These are phyloP conservation scores for Geophilus truncorum DNA, from an alignment of 2,888 invertebrate species.

Conservation along the genomic window DNA sequence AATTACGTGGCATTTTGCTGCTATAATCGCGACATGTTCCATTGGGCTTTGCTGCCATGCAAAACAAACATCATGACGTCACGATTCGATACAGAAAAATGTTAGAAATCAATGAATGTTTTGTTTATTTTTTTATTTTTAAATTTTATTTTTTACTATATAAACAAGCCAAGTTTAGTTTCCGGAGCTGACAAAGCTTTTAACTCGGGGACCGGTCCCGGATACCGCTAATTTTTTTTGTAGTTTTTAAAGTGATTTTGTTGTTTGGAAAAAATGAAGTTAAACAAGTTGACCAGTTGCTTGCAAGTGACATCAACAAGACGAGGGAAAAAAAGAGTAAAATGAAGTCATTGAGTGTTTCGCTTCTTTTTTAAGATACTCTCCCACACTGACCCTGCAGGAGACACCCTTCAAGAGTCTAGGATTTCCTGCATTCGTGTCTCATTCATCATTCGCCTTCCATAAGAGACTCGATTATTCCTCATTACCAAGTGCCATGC, in stretches of 20 bases:
- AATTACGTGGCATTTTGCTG: slow-evolving; percentile 11
- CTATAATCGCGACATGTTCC: not conserved
- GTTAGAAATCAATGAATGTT: too few relatives aligned
- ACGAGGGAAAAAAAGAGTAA: not conserved
- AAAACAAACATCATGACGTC: not conserved
- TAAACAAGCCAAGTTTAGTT: not conserved
- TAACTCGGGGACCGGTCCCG: not conserved
- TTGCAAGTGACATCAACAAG: not conserved
- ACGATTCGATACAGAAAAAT: too few relatives aligned
- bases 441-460: slow-evolving; percentile 23
- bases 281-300: not conserved
- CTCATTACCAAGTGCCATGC: slow-evolving; percentile 23
- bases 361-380: not conserved
- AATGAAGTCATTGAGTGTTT: not conserved
- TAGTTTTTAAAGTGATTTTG: not conserved
- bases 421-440: not conserved
- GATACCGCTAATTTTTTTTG: not conserved
- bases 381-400: slow-evolving; percentile 8
- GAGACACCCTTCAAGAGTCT: slow-evolving; percentile 12
- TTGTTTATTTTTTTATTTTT: too few relatives aligned
- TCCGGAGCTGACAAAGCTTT: not conserved
- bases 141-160: not conserved
- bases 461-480: slow-evolving; percentile 24
- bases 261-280: not conserved
- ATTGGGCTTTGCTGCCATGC: not conserved